Base-by-base conservation (phyloP, 30 jellyfish, hydroid and myxozoan species). In the Cassiopea andromeda region DNA sequence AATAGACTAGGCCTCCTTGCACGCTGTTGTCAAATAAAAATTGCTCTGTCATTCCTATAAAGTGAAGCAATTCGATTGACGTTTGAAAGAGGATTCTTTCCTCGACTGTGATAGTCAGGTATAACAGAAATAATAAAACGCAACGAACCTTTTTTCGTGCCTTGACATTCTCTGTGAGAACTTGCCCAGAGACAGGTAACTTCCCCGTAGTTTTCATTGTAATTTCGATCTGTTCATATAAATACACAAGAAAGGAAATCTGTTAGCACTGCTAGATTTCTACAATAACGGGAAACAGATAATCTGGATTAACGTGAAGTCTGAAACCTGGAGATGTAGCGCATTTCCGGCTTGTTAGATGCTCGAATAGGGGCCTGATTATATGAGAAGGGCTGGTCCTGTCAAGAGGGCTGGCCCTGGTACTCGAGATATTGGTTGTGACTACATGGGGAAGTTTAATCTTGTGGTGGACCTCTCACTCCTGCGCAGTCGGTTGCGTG, bases 131-230 rank as follows among this genome's bases (percentile, higher is more conserved):
- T n/a, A n/a, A n/a, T n/a, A n/a, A n/a, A n/a, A n/a, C n/a, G n/a
- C n/a, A 75, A 57, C 83, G 1, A 44, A 75, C 83, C 83, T 75
- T 75, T 45, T 69, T 75, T 46, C 83, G 44, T 75, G 83, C 14
- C 83, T 75, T 75, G n/a, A 57, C 60, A 38, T 13, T 75, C 27
- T 75, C 83, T 45, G 83, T 18, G 46, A 18, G 14, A 8, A 17
- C 19, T 43, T 48, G 83, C 27, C 66, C 83, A 3, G 68, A 75
- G 16, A 44, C 13, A 6, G 68, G 5, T 6, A 44, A 6, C 46
- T 75, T 75, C 47, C 83, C 83, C 64, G 83, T 27, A 18, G 83
- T 75, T 75, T 75, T 75, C 83, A 75, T 75, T 7, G 68, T 44
- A 44, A 14, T 38, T 18, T 54, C 83, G 46, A n/a, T 75, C 68